A percentile compares a stretch with the other conserved stretches of the same genome.
Conservation (phyloP, 2,888 invertebrate species). For the Podotricha telesiphe region DNA sequence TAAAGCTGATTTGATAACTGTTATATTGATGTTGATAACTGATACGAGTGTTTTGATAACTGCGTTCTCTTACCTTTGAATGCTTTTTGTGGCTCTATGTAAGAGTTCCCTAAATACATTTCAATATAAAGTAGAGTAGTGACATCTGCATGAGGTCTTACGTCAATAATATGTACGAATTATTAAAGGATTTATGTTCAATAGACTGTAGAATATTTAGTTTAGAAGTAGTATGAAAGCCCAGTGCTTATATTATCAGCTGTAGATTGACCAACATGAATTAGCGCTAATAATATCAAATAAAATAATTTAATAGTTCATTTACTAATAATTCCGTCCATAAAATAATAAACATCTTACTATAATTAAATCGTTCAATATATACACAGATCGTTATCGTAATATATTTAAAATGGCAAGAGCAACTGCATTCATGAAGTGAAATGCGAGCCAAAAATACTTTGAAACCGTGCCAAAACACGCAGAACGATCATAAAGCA, state of each 20-base stretch:
- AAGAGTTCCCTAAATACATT: background rate
- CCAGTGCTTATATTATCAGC: background rate
- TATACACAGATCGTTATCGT: slow-evolving; percentile 51
- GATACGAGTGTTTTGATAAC: too few relatives aligned
- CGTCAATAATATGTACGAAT: background rate
- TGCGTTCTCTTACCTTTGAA: too few relatives aligned
- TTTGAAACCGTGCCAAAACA: slow-evolving; percentile 78
- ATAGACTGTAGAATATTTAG: background rate
- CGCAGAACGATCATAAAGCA: slow-evolving; percentile 67
- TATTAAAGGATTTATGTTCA: background rate
- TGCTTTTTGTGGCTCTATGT: too few relatives aligned
- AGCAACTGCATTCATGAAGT: slow-evolving; percentile 74
- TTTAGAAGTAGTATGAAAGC: background rate
- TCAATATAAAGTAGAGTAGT: background rate
- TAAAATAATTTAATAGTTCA: background rate
- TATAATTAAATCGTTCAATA: slow-evolving; percentile 29
- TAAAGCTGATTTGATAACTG: too few relatives aligned
- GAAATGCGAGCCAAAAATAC: slow-evolving; percentile 77
- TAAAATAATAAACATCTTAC: slow-evolving; percentile 31
- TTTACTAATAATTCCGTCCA: slow-evolving; percentile 12
- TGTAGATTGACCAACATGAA: background rate
- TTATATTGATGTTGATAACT: too few relatives aligned
- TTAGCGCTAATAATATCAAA: background rate
- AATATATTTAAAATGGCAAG: slow-evolving; percentile 62
- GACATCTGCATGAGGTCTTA: background rate